Base-by-base conservation (phyloP, 2,113 vertebrate genomes). In the Xerus inauris region DNA sequence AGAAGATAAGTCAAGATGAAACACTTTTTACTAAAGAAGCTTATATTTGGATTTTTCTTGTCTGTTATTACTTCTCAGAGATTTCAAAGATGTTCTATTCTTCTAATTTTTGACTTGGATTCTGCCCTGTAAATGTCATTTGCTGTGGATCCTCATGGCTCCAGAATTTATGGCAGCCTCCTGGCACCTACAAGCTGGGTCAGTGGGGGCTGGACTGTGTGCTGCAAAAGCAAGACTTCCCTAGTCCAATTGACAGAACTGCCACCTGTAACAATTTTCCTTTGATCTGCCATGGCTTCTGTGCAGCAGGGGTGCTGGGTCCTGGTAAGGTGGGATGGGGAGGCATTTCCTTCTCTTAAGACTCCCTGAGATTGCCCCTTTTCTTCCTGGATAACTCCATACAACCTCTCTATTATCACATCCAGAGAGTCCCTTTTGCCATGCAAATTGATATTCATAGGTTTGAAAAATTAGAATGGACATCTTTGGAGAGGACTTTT, bases 1-100 rank as follows among this genome's bases (percentile, higher is more conserved):
- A 83, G 99, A 99, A 20, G 98, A 22, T 89, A 99, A 98, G 97
- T 99, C 99, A 8, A 99, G 98, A 94, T 99, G 99, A 98, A 99
- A 99, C 64, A 99, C 98, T 96, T 99, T 99, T 19, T 99, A 99
- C 85, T 97, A 97, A 35, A 99, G 99, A 1, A 99, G 99, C 89
- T 99, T 99, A 59, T 96, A 97, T 73, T 97, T 98, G 87, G 97
- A 84, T 95, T 97, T 93, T 95, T 98, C 98, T 54, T 96, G 45
- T 71, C 97, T 98, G 87, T 80, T 75, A 42, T 97, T 96, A 97
- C 98, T 99, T 71, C 97, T 98, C 95, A 98, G 72, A 51, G 97
- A 93, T 71, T 97, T 98, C 95, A 98, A 71, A 51, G 97, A 93
- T 71, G 97, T 83, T 94, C 90, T 98, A 91, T 91, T 98, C 76